Base-by-base conservation (phyloP, 2,113 vertebrate genomes). In the Phylloscopus trochiloides region DNA sequence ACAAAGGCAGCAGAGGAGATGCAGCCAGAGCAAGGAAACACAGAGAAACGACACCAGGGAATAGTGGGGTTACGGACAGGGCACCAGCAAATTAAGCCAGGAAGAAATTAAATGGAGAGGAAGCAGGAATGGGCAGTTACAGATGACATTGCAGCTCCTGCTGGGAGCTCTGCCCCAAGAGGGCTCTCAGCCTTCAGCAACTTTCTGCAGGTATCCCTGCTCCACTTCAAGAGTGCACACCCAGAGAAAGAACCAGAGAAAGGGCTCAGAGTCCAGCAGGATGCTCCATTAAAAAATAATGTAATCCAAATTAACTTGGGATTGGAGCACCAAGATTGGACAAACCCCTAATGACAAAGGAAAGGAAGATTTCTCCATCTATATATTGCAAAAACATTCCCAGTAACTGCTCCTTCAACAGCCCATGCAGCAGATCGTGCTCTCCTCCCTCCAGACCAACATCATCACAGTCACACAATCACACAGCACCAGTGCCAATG, bases 31-130 rank as follows among this genome's bases (percentile, higher is more conserved):
- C 19, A 9, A 3, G 0, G 14, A 85, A 85, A 21, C 20, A 15
- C 51, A 24, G 73, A 88, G 83, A 88, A 83, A 74, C 0, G 0
- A 54, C 67, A 72, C 79, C 5, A 10, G 66, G 61, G 77, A 72
- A 72, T 90, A 78, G 72, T 1, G 3, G 61, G 94, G 88, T 94
- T 93, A 94, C 26, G 70, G 50, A 82, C 14, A 10, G 86, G 84
- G 61, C 89, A 92, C 14, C 22, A 57, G 62, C 61, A 76, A 85
- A 95, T 94, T 89, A 92, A 76, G 81, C 54, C 77, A 88, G 81
- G 93, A 85, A 91, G 87, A 96, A 96, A 90, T 88, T 94, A 87
- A 94, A 83, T 36, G 32, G 66, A 84, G 70, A 94, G 94, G 74
- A 95, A 96, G 48, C 61, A 73, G 50, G 67, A 92, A 84, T 32